Percentiles rank a stretch among this genome's conserved stretches.
Conservation (phyloP, 2,888 invertebrate genomes). For the Nomada goodeniana region DNA sequence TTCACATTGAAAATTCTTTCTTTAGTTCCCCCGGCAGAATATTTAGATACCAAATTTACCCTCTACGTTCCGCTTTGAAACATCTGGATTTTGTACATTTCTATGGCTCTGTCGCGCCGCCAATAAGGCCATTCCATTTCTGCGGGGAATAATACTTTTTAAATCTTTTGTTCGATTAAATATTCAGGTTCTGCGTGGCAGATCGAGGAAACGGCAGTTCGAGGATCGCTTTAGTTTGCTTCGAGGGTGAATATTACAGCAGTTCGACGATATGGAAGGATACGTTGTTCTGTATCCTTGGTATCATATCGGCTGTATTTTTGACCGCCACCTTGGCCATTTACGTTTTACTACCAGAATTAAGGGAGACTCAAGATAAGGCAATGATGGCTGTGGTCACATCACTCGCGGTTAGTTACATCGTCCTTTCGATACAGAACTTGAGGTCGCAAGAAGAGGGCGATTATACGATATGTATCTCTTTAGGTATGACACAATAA, state of each 20-base stretch:
- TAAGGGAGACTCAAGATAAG: constrained; percentile 88
- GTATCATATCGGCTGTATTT: constrained; percentile 86
- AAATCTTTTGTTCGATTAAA: constrained; percentile 1
- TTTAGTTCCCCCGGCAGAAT: too few relatives aligned
- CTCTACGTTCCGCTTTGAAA: background rate
- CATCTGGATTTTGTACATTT: background rate
- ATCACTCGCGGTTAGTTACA: constrained; percentile 87
- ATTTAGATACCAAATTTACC: background rate
- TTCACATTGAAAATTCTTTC: background rate
- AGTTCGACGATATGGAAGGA: constrained; percentile 62
- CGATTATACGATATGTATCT: constrained; percentile 84
- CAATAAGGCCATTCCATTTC: background rate
- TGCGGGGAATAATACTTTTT: background rate
- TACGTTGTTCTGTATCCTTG: constrained; percentile 69
- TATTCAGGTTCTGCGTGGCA: constrained; percentile 81
- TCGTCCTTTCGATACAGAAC: constrained; percentile 87
- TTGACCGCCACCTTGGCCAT: constrained; percentile 87
- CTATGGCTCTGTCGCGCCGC: background rate
- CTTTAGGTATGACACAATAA: constrained; percentile 84
- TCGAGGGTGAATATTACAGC: constrained; percentile 62
- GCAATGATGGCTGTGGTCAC: constrained; percentile 88
- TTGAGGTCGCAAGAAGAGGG: constrained; percentile 75
- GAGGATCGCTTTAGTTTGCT: constrained; percentile 79
- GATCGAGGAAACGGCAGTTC: constrained; percentile 30
- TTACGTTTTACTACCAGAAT: constrained; percentile 87